These are phyloP conservation scores for Forbesichthys agassizii DNA, from an alignment of 2,113 vertebrate species.

Conservation along the genomic window DNA sequence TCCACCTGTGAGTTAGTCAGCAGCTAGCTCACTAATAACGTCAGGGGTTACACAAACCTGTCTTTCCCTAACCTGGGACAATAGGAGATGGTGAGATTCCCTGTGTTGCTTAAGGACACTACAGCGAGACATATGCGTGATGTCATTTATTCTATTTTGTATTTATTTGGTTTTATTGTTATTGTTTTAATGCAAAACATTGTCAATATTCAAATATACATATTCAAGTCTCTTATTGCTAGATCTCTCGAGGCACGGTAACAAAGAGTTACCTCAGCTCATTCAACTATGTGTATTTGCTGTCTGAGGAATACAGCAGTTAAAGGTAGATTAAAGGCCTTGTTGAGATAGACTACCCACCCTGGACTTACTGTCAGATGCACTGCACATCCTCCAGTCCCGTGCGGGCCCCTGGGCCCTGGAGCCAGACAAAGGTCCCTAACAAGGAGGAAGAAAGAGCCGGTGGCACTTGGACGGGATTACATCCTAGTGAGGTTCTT, in stretches of 20 bases:
- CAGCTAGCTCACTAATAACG: too few relatives aligned
- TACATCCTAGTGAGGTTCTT: constrained; percentile 82
- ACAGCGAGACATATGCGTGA: not conserved
- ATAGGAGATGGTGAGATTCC: too few relatives aligned
- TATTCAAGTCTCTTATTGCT: too few relatives aligned
- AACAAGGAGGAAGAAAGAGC: constrained; percentile 81
- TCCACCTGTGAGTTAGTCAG: constrained; percentile 77
- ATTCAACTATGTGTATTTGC: too few relatives aligned
- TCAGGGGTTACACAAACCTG: constrained; percentile 70
- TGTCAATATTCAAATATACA: too few relatives aligned
- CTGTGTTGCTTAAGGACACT: not conserved
- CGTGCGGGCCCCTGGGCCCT: constrained; percentile 84
- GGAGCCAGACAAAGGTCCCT: constrained; percentile 80
- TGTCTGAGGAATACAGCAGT: too few relatives aligned
- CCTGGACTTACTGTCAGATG: constrained; percentile 77
- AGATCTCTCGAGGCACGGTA: too few relatives aligned
- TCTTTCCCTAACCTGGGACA: constrained; percentile 43
- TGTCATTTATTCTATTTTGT: not conserved
- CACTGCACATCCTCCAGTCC: constrained; percentile 84
- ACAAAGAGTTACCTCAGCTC: too few relatives aligned
- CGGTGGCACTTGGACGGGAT: constrained; percentile 81
- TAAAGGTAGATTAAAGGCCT: not conserved
- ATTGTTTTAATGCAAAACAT: too few relatives aligned
- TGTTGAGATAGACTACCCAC: constrained; percentile 65
- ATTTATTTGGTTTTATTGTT: too few relatives aligned